Conservation (phyloP, 2,888 invertebrate genomes). For the Pocota personata region DNA sequence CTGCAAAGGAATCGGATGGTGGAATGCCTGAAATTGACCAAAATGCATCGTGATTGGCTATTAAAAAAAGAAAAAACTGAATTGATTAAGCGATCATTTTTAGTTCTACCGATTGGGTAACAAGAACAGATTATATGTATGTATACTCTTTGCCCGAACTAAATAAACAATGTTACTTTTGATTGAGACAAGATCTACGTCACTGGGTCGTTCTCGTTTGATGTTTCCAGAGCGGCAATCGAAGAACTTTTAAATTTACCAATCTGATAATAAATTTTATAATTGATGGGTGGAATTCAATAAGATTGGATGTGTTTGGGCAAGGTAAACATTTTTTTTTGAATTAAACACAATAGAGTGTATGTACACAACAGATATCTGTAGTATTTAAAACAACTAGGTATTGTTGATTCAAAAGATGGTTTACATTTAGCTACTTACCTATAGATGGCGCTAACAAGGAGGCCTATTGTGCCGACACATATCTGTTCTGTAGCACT, state of each 20-base stretch:
- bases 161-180: neutral
- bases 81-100: constrained; percentile 2
- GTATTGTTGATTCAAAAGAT: too few relatives aligned
- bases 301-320: neutral
- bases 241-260: too few relatives aligned
- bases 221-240: neutral
- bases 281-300: neutral
- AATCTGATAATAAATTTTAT: neutral
- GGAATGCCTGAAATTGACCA: neutral
- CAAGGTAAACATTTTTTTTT: neutral
- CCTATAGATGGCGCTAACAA: too few relatives aligned
- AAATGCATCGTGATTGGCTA: neutral
- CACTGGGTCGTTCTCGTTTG: neutral
- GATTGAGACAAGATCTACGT: neutral
- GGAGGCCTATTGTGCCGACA: too few relatives aligned
- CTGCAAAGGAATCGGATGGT: neutral
- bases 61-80: neutral
- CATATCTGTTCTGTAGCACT: too few relatives aligned
- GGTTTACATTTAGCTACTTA: too few relatives aligned
- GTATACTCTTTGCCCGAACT: neutral
- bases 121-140: neutral
- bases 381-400: too few relatives aligned
- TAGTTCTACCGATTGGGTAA: neutral
- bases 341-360: too few relatives aligned
- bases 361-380: too few relatives aligned